Base-by-base conservation (phyloP, 2,888 invertebrate species). In the Resseliella maxima region DNA sequence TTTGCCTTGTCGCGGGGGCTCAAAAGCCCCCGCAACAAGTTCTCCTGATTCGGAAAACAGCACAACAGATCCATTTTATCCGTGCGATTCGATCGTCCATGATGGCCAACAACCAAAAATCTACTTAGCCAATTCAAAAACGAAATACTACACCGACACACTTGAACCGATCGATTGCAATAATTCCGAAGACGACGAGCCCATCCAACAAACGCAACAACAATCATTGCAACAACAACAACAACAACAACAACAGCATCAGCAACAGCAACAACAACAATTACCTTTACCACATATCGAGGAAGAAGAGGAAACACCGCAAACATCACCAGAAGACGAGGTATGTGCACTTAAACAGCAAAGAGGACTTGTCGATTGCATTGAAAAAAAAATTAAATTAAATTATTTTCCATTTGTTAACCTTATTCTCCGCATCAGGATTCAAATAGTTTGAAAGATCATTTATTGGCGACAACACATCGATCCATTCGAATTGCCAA, bases 1-100 rank as follows among this genome's bases (percentile, higher is more conserved):
- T 93, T 93, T 95, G 94, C 95, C 95, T 93, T 95, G 94, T 94
- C 94, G 95, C 93, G 94, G 94, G 94, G 93, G 94, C 93, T 94
- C 94, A 92, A 92, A 93, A 92, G 93, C 94, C 92, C 92, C 92
- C 90, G 90, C 91, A 89, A 91, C 91, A 92, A 92, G 93, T 91
- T 93, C 93, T 89, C 90, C 91, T 88, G 90, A 89, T 89, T 90
- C 91, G 89, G 72, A 72, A 31, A 72, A 72, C 72, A 72, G 72
- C 31, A 72, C 31, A 31, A 31, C 72, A 72, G 72, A 72, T 31
- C 72, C 72, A 72, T 72, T 72, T 15, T 88, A 89, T 87, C 89
- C 89, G 87, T 89, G 64, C 86, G 64, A 54, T 41, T 54, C 36
- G 24, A 64, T 86, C n/a, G 87, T 87, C 88, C 88, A 87, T 87